phyloP scores from a whole-genome alignment of 2,113 vertebrate genomes.

The Oncorhynchus clarkii region DNA sequence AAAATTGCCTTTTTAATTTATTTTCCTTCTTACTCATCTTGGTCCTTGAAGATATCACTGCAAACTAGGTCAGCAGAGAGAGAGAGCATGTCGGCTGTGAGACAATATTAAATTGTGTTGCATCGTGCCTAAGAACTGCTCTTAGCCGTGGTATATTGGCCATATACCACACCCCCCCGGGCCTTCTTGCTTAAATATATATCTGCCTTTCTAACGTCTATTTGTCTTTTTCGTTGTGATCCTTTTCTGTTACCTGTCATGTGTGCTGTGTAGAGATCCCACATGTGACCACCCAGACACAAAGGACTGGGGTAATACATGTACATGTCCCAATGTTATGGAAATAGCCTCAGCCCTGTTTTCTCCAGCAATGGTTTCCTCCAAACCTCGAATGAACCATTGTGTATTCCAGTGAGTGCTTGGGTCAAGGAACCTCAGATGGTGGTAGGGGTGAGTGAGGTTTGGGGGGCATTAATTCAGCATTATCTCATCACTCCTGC shows the following conservation, averaged over 20 bases:
- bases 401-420: slow-evolving; percentile 62
- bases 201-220: too few species aligned
- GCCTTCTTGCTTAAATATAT: too few species aligned
- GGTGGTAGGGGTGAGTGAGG: slow-evolving; percentile 49
- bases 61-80: slow-evolving; percentile 60
- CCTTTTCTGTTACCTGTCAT: neutral
- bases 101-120: slow-evolving; percentile 35
- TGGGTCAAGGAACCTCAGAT: slow-evolving; percentile 67
- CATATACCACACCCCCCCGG: too few species aligned
- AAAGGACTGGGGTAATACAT: slow-evolving; percentile 74
- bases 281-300: slow-evolving; percentile 67
- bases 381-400: slow-evolving; percentile 70
- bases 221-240: too few species aligned
- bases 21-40: slow-evolving; percentile 40
- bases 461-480: slow-evolving; percentile 62
- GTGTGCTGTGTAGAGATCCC: slow-evolving; percentile 24
- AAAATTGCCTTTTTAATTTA: neutral
- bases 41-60: slow-evolving; percentile 48
- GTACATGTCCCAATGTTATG: slow-evolving; percentile 69
- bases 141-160: too few species aligned
- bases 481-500: slow-evolving; percentile 23
- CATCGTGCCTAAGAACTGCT: too few species aligned
- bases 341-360: slow-evolving; percentile 64
- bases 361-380: slow-evolving; percentile 56
- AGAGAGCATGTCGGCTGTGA: slow-evolving; percentile 56